Conservation (phyloP, 1,140 invertebrate genomes). For the Medauroidea extradentata region DNA sequence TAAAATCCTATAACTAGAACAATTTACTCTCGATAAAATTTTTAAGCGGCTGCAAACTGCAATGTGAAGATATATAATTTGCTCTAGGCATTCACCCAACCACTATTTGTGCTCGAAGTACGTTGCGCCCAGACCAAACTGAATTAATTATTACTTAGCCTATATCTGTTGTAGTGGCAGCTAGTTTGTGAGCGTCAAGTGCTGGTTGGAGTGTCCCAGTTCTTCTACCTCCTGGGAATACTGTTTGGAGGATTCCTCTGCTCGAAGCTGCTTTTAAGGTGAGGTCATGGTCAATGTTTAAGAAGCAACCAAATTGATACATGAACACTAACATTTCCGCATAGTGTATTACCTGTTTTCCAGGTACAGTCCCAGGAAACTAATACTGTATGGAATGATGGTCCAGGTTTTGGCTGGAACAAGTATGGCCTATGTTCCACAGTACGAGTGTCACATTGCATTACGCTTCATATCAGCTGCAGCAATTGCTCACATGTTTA, state of each 20-base stretch:
- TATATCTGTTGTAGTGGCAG: conserved; percentile 3
- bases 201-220: conserved; percentile 9
- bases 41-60: too few relatives aligned
- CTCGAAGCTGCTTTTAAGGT: neutral
- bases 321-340: neutral
- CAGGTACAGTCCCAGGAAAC: neutral
- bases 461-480: conserved; percentile 23
- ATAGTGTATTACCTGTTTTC: neutral
- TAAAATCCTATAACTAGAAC: too few relatives aligned
- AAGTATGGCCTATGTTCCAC: neutral
- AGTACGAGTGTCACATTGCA: conserved; percentile 8
- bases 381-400: neutral
- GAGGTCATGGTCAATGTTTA: too few relatives aligned
- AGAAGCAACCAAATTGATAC: too few relatives aligned
- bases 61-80: too few relatives aligned
- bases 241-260: conserved; percentile 4
- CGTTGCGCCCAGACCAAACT: too few relatives aligned
- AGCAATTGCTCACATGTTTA: conserved; percentile 21
- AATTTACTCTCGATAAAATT: too few relatives aligned
- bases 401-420: conserved; percentile 6
- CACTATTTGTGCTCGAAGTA: too few relatives aligned
- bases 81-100: too few relatives aligned
- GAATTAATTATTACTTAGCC: neutral
- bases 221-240: conserved; percentile 14
- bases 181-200: conserved; percentile 12